A percentile compares a stretch with the other conserved stretches of the same genome.
Evolutionary conservation across 2,888 invertebrate species (phyloP).

Genomic region (Biston stratarius): DNA sequence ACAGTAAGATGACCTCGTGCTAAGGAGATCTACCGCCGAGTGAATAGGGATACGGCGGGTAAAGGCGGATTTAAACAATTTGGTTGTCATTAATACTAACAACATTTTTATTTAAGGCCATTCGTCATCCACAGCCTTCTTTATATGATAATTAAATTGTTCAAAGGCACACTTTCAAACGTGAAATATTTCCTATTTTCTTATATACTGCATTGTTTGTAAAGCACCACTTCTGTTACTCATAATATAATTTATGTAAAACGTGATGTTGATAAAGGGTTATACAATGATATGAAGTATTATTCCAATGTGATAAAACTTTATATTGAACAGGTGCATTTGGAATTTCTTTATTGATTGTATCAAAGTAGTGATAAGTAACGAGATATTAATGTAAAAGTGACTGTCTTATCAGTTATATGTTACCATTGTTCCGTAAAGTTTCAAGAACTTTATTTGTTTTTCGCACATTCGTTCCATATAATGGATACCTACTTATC

Average conservation of each 20-base stretch:
- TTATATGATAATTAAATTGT: too few relatives aligned
- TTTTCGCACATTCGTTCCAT: too few relatives aligned
- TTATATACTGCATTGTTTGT: background rate
- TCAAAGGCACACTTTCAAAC: background rate
- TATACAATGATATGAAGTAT: constrained; percentile 3
- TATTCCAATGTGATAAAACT: constrained; percentile 3
- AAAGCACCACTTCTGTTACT: background rate
- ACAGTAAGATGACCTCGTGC: too few relatives aligned
- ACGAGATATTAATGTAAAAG: background rate
- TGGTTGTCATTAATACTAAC: too few relatives aligned
- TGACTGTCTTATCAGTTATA: background rate
- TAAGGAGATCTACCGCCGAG: too few relatives aligned
- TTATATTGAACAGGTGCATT: background rate
- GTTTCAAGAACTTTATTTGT: background rate
- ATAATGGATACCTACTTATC: too few relatives aligned
- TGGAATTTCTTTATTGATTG: background rate
- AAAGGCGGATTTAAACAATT: too few relatives aligned
- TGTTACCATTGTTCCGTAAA: background rate
- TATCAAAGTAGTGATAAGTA: background rate
- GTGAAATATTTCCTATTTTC: too few relatives aligned
- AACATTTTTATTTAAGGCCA: too few relatives aligned
- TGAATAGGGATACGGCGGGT: too few relatives aligned
- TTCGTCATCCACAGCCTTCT: too few relatives aligned
- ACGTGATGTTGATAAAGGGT: constrained; percentile 13
- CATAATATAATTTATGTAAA: constrained; percentile 4